Evolutionary conservation across 2,113 vertebrate genomes (phyloP).

Genomic region (Bagarius yarrelli): DNA sequence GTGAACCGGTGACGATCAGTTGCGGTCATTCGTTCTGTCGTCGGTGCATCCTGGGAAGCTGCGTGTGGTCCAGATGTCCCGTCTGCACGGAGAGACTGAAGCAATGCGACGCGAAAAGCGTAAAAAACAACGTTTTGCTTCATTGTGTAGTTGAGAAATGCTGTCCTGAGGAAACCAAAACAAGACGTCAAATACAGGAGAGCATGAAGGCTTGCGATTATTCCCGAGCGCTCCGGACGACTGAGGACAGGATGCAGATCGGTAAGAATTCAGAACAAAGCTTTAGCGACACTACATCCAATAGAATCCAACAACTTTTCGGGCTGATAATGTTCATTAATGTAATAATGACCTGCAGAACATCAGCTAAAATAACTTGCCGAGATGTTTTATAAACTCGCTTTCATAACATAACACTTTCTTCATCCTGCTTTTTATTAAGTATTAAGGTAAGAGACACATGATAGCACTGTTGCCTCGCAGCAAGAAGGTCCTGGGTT

Average conservation of each 20-base stretch:
- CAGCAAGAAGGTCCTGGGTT: too few relatives aligned
- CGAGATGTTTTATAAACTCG: too few relatives aligned
- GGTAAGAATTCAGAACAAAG: slow-evolving; percentile 66
- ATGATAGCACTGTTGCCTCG: too few relatives aligned
- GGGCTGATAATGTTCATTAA: too few relatives aligned
- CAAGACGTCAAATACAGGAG: slow-evolving; percentile 65
- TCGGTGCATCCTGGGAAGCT: slow-evolving; percentile 66
- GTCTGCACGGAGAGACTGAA: slow-evolving; percentile 71
- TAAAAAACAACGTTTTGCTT: slow-evolving; percentile 75
- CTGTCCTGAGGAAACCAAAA: slow-evolving; percentile 60
- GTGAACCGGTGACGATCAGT: slow-evolving; percentile 78
- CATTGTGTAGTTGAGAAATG: slow-evolving; percentile 77
- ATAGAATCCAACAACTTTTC: background rate
- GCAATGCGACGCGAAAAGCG: slow-evolving; percentile 58
- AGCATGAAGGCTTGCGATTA: slow-evolving; percentile 66
- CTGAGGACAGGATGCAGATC: slow-evolving; percentile 66
- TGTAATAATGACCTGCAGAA: too few relatives aligned
- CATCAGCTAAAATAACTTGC: too few relatives aligned
- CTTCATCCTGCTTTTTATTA: too few relatives aligned
- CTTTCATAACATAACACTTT: too few relatives aligned
- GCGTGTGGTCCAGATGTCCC: slow-evolving; percentile 69
- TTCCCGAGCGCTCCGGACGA: slow-evolving; percentile 70
- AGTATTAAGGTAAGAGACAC: too few relatives aligned
- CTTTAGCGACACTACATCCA: background rate
- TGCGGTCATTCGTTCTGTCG: slow-evolving; percentile 86